Percentiles rank a stretch among this genome's conserved stretches.
Evolutionary conservation across 2,797 vertebrate genomes (phyloP).

Genomic region (Poecilia gillii): DNA sequence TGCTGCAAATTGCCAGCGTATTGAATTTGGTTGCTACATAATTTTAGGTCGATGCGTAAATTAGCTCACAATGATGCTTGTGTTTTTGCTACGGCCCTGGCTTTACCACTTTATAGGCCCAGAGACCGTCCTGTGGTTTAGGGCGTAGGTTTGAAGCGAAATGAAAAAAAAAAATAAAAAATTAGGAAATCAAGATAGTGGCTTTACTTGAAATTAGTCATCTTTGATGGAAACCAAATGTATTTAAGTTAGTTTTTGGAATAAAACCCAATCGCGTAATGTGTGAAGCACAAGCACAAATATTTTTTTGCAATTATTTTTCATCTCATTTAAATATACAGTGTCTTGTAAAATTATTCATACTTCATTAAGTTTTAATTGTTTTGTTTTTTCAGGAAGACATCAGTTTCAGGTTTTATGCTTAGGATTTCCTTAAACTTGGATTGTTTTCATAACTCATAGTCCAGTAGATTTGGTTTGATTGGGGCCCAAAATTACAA

Average conservation of each 20-base stretch:
- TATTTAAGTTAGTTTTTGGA: constrained; percentile 47
- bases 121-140: constrained; percentile 61
- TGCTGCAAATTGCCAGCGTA: constrained; percentile 16
- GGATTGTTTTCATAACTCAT: no score
- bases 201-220: constrained; percentile 62
- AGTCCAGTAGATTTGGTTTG: no score
- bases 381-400: not conserved
- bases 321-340: constrained; percentile 65
- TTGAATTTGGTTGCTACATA: constrained; percentile 30
- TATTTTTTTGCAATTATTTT: constrained; percentile 71
- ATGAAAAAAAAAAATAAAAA: constrained; percentile 30
- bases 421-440: not conserved
- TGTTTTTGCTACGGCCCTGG: constrained; percentile 43
- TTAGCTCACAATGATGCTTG: constrained; percentile 50
- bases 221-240: constrained; percentile 67
- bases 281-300: constrained; percentile 49
- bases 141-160: constrained; percentile 66
- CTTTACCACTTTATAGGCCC: constrained; percentile 61
- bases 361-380: not conserved
- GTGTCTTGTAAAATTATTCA: not conserved
- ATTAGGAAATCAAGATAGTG: constrained; percentile 47
- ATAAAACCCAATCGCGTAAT: constrained; percentile 66
- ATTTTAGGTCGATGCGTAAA: constrained; percentile 49
- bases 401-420: not conserved
- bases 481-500: no score